phyloP scores from a whole-genome alignment of 2,888 invertebrate species.

The Disparrhopalites patrizii region DNA sequence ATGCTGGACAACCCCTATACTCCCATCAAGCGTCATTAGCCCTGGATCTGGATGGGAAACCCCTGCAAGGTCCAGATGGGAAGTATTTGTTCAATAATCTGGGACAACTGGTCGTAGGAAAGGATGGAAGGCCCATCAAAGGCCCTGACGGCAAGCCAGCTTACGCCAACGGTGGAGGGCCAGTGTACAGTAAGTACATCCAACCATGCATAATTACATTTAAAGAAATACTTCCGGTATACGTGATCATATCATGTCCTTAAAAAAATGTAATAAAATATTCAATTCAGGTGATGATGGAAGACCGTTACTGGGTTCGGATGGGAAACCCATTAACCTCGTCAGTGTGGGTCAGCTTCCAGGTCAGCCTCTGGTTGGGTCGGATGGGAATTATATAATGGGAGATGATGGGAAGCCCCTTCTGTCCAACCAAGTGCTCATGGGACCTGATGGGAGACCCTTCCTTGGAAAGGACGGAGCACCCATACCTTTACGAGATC shows the following conservation, averaged over 20 bases:
- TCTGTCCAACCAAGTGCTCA: constrained; percentile 9
- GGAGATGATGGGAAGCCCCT: constrained; percentile 4
- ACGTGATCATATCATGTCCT: too few relatives aligned
- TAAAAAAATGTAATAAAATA: neutral
- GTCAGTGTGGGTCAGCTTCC: neutral
- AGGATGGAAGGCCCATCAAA: neutral
- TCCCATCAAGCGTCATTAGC: neutral
- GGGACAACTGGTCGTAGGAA: constrained; percentile 6
- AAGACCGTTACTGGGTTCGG: neutral
- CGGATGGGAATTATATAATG: neutral
- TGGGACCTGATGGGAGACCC: neutral
- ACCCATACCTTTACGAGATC: neutral
- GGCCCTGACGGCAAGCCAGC: constrained; percentile 19
- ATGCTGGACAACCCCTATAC: constrained; percentile 1
- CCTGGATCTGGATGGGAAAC: neutral
- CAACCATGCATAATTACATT: too few relatives aligned
- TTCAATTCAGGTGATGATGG: neutral
- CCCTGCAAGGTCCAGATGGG: constrained; percentile 4
- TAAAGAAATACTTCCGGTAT: too few relatives aligned
- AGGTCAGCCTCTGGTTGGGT: neutral
- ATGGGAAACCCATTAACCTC: constrained; percentile 8
- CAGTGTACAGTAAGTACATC: neutral
- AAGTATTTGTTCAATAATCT: neutral
- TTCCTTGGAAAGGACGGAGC: neutral
- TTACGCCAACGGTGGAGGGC: constrained; percentile 10